Base-by-base conservation (phyloP, 2,888 invertebrate species). In the Oligia latruncula region DNA sequence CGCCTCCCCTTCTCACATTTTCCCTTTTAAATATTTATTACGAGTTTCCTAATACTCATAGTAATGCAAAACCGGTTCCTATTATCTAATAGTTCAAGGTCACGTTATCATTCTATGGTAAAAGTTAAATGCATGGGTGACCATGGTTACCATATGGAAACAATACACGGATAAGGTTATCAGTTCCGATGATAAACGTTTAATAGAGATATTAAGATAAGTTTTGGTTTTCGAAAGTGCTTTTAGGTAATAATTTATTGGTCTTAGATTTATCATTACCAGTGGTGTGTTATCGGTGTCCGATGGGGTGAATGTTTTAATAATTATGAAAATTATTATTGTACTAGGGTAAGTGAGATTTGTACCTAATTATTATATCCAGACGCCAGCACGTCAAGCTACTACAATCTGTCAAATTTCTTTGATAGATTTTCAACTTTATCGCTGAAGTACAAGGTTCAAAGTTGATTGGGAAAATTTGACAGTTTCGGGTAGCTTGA, bases 121-220 rank as follows among this genome's bases (percentile, higher is more conserved):
- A 77, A 77, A 67, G 29, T 60, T 65, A 40, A 60, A 75, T 80
- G 72, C 68, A 85, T 77, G 74, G 55, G 78, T 80, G 81, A 11
- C 58, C 73, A 83, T 72, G 72, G 83, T 88, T 62, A 77, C 88
- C 88, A 88, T 88, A 88, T 89, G 88, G 88, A 80, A 64, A 67
- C 64, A 72, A 67, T 77, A 86, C 49, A 68, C 52, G 40, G n/a
- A 62, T 64, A 70, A 3, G 23, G 68, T 71, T 52, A 77, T 71
- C 70, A 60, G 72, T 67, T n/a, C 15, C 40, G 55, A 49, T 58
- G 35, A 67, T 65, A 80, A 74, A 23, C 73, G n/a, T 62, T 82
- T 58, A 72, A 55, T 72, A 82, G 43, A 40, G 35, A 15, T 65
- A 76, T 46, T 68, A 81, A 55, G 64, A 68, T 85, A 82, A 40